A percentile compares a stretch with the other conserved stretches of the same genome.
Evolutionary conservation across 2,888 invertebrate species (phyloP).

Genomic region (Microchrysa polita): DNA sequence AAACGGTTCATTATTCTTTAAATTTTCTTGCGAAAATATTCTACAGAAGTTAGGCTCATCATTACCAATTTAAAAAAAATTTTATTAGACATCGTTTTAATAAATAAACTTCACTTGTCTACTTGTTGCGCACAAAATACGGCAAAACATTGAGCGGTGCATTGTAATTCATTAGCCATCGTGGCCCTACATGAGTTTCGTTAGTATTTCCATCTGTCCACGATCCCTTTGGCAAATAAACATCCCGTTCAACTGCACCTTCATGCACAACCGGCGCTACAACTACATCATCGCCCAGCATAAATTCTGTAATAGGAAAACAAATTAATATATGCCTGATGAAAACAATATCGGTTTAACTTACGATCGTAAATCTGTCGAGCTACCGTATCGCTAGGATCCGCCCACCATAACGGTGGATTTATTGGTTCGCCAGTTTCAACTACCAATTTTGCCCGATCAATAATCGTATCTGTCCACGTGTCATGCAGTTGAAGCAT

Average conservation of each 20-base stretch:
- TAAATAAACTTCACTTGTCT: too few species aligned
- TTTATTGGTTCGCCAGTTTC: slow-evolving; percentile 76
- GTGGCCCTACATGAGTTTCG: slow-evolving; percentile 67
- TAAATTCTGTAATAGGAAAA: slow-evolving; percentile 70
- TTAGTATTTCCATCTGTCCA: slow-evolving; percentile 74
- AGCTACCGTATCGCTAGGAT: slow-evolving; percentile 73
- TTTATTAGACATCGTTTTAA: too few species aligned
- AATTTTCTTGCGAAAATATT: too few species aligned
- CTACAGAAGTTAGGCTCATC: too few species aligned
- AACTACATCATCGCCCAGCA: slow-evolving; percentile 79
- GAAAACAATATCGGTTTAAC: slow-evolving; percentile 47
- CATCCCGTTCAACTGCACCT: slow-evolving; percentile 70
- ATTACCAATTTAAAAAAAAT: too few species aligned
- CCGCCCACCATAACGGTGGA: slow-evolving; percentile 87
- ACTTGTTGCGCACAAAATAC: slow-evolving; percentile 70
- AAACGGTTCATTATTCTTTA: too few species aligned
- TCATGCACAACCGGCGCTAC: slow-evolving; percentile 80
- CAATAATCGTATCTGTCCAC: slow-evolving; percentile 70
- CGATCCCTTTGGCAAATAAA: slow-evolving; percentile 79
- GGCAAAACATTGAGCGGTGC: slow-evolving; percentile 77
- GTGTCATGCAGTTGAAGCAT: slow-evolving; percentile 73
- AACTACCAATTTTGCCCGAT: slow-evolving; percentile 71
- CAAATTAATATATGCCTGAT: background rate
- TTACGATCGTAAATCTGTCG: slow-evolving; percentile 70
- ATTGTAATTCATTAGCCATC: slow-evolving; percentile 71